Evolutionary conservation across 2,888 invertebrate genomes (phyloP), one percentile per base, ranked within the genome.

Genomic region (Metalampra italica): DNA sequence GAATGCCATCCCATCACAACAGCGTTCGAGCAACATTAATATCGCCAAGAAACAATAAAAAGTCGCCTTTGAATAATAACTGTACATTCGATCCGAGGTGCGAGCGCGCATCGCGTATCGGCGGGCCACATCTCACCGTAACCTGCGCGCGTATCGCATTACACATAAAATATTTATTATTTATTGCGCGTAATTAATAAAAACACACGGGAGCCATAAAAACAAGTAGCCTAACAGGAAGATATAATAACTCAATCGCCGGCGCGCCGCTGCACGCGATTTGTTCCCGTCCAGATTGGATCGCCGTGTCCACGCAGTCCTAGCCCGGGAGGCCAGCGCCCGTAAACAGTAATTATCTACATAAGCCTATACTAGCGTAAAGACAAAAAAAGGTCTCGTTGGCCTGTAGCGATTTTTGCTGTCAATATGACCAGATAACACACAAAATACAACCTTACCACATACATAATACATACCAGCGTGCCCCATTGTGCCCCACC

Each of bases 241-340:
- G 84, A 78, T 82, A 82, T 87, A 89, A 90, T 90, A 90, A 90
- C 88, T 90, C 90, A 90, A 90, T 90, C 82, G 88, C 80, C 66
- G 75, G 74, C 71, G 72, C 78, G 66, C 71, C 66, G 74, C 72
- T 68, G 67, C 72, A 66, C 73, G 73, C 89, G 78, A 90, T 90
- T 90, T 87, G 88, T 90, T 74, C 77, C 74, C 78, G 86, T 82
- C 85, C 59, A 75, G 90, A 90, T 90, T 80, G 73, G 80, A 90
- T 90, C 90, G 82, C 64, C 9, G 36, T 32, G 32, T 34, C 12
- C 50, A 59, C 62, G 64, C 66, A 71, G 72, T 22, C 22, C 5
- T 22, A 22, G 22, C 5, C 22, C 22, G 5, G 22, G 22, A 22
- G 22, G 22, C 22, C 22, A 22, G 5, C 22, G 22, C 5, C n/a